phyloP scores from a whole-genome alignment of 2,797 vertebrate genomes.

The Myotis planiceps region DNA sequence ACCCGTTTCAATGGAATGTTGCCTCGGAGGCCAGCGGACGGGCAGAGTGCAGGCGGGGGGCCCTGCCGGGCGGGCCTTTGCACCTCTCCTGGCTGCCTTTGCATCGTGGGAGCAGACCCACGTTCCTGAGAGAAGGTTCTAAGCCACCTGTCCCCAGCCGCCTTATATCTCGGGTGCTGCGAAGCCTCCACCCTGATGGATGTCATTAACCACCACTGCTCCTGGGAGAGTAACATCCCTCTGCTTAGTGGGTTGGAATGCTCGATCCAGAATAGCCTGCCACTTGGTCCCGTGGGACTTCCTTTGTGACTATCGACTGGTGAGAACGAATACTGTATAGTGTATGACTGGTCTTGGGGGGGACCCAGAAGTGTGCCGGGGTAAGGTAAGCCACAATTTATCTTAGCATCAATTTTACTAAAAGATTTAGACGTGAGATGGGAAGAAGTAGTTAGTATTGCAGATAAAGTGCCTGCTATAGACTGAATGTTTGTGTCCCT shows the following conservation, averaged over 20 bases:
- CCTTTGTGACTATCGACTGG: background rate
- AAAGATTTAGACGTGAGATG: background rate
- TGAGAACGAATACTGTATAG: background rate
- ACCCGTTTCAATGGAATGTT: background rate
- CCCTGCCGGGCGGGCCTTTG: background rate
- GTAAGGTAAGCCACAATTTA: background rate
- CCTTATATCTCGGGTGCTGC: background rate
- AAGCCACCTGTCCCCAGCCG: background rate
- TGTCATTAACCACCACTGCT: background rate
- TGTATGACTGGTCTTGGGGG: background rate
- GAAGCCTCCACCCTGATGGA: background rate
- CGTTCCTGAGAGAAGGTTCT: background rate
- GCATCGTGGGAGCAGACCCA: background rate
- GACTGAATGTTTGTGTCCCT: background rate
- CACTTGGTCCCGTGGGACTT: background rate
- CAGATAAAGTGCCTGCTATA: background rate
- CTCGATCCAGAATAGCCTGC: background rate
- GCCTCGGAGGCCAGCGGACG: background rate
- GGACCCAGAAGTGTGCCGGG: background rate
- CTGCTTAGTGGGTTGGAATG: background rate
- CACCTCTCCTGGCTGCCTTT: background rate
- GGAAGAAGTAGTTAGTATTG: background rate
- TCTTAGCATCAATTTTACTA: background rate
- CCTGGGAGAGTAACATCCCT: background rate
- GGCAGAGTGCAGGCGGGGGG: accelerated